A percentile compares a stretch with the other conserved stretches of the same genome.
Conservation (phyloP, 1,140 invertebrate genomes). For the Lordiphosa mommai region DNA sequence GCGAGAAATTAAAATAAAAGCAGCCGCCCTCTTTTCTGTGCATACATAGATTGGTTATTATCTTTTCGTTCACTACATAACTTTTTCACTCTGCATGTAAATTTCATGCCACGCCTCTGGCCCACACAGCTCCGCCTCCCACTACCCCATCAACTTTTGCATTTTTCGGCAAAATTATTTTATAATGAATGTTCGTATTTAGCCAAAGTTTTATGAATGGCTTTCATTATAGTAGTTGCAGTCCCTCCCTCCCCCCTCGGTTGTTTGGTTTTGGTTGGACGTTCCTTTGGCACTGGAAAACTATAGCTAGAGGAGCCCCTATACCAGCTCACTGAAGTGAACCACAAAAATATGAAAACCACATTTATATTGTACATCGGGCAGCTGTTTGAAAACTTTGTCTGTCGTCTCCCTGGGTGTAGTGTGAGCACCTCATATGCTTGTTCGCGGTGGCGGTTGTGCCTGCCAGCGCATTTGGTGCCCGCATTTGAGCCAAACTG, state of each 20-base stretch:
- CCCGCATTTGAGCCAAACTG: constrained; percentile 30
- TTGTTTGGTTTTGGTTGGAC: constrained; percentile 4
- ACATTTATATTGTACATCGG: constrained; percentile 73
- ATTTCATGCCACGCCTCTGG: constrained; percentile 31
- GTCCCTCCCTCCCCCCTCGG: not conserved
- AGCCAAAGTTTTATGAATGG: constrained; percentile 77
- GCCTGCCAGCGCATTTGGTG: constrained; percentile 41
- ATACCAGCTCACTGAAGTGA: constrained; percentile 49
- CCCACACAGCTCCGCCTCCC: not conserved
- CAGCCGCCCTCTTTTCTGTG: constrained; percentile 7
- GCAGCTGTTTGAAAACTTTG: constrained; percentile 72
- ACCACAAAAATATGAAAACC: constrained; percentile 77
- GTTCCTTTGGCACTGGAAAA: constrained; percentile 19
- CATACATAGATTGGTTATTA: constrained; percentile 67
- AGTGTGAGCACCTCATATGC: constrained; percentile 34
- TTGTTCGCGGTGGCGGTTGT: constrained; percentile 50
- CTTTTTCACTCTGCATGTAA: constrained; percentile 76
- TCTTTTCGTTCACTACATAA: constrained; percentile 69
- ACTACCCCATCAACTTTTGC: constrained; percentile 20
- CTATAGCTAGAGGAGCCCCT: constrained; percentile 18
- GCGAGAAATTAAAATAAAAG: constrained; percentile 47
- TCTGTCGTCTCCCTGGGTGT: constrained; percentile 31
- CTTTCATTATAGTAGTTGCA: constrained; percentile 61
- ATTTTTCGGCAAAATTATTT: constrained; percentile 61
- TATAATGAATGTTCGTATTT: constrained; percentile 78